Evolutionary conservation across 2,888 invertebrate species (phyloP), one percentile per base, ranked within the genome.

Genomic region (Sialis fuliginosa): DNA sequence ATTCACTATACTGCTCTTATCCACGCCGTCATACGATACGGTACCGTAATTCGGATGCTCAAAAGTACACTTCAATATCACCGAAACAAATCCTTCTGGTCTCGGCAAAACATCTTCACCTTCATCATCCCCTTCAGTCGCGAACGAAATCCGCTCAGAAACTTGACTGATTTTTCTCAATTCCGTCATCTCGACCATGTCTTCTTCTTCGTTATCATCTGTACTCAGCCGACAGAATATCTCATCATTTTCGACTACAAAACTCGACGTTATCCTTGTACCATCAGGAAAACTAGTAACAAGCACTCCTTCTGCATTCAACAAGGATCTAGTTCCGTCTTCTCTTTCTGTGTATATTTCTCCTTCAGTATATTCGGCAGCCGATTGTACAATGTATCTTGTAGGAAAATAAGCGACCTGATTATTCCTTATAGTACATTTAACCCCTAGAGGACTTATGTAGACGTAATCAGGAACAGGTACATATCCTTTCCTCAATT

Each of bases 21-120:
- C 60, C 33, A 58, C 55, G 55, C 64, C 66, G 53, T 70, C 64
- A 49, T 70, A 61, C 41, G 61, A 62, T 12, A 73, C 60, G n/a
- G 69, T 67, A n/a, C 71, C 64, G 53, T 71, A 74, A 58, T 70
- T 66, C 34, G 60, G 58, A 60, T 74, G 72, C 56, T 74, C 74
- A 49, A 69, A 59, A 33, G 55, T 55, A 50, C 56, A 55, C 48
- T 52, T 57, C 52, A 60, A 54, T 44, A 58, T 48, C 44, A 62
- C 53, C 32, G 60, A 60, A 47, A 63, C 59, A 52, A 62, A 63
- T 48, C 53, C 53, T 47, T 59, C 59, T 53, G 56, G 54, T 55
- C 45, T 46, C 44, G n/a, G 4, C 10, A 9, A 7, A 2, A 8
- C 30, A 7, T 33, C 8, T 45, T 35, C 22, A 2, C 13, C 9